phyloP scores from a whole-genome alignment of 1,140 invertebrate genomes.

The Atta colombica region DNA sequence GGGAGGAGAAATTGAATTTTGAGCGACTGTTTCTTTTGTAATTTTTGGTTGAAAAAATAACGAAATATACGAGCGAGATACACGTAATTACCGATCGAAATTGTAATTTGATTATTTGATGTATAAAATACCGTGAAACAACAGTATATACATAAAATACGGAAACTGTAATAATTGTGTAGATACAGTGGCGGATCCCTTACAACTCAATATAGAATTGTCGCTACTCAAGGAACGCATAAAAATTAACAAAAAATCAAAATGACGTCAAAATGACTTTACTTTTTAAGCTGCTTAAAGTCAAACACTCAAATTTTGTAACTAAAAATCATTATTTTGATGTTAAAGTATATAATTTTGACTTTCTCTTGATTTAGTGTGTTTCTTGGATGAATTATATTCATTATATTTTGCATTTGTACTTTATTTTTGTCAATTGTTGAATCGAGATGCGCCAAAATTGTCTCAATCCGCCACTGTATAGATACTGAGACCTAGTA shows the following conservation, averaged over 20 bases:
- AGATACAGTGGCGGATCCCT: constrained; percentile 53
- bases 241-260: no score
- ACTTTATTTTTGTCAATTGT: neutral
- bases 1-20: constrained; percentile 11
- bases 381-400: neutral
- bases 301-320: no score
- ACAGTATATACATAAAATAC: constrained; percentile 42
- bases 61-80: neutral
- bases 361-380: no score
- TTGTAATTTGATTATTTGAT: neutral
- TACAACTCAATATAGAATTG: neutral
- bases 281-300: no score
- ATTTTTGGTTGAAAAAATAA: neutral
- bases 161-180: constrained; percentile 30
- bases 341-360: no score
- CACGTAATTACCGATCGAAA: neutral
- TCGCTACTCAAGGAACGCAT: neutral
- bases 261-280: no score
- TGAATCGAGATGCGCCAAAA: neutral
- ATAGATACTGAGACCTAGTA: constrained; percentile 17
- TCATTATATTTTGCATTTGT: neutral
- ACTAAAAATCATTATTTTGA: no score
- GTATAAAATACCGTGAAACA: neutral
- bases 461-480: constrained; percentile 43
- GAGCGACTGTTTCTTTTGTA: neutral